A percentile compares a stretch with the other conserved stretches of the same genome.
These are phyloP conservation scores for Apamea sordens DNA, from an alignment of 2,888 invertebrate genomes.

Conservation along the genomic window DNA sequence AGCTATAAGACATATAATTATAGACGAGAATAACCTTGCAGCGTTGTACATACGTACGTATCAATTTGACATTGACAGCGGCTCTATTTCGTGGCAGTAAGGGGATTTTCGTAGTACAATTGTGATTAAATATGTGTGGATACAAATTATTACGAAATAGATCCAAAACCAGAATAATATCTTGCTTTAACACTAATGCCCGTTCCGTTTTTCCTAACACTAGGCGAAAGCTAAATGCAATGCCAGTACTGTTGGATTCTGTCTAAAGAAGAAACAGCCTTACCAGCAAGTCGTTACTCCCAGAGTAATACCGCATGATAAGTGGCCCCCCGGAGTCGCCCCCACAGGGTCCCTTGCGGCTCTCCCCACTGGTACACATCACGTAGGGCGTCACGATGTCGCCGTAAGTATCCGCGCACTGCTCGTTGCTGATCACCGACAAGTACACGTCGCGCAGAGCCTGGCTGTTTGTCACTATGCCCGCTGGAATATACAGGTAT, in stretches of 20 bases:
- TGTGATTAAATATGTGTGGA: background rate
- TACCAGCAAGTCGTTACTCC: slow-evolving; percentile 41
- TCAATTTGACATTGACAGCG: background rate
- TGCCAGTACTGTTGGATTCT: background rate
- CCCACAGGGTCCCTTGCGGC: slow-evolving; percentile 79
- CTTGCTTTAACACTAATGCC: no score
- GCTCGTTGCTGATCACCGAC: slow-evolving; percentile 67
- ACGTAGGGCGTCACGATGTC: slow-evolving; percentile 72
- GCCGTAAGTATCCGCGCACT: slow-evolving; percentile 77
- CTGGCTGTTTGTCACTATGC: slow-evolving; percentile 21
- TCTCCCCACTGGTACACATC: slow-evolving; percentile 79
- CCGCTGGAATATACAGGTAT: slow-evolving; percentile 10
- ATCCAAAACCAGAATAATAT: background rate
- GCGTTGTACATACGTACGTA: background rate
- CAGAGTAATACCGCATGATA: slow-evolving; percentile 24
- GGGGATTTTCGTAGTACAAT: background rate
- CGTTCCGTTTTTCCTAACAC: background rate
- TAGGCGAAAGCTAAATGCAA: background rate
- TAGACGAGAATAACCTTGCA: background rate
- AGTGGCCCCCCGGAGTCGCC: slow-evolving; percentile 76
- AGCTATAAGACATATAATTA: no score
- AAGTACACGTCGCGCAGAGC: slow-evolving; percentile 39
- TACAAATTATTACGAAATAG: background rate
- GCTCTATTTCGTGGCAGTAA: background rate
- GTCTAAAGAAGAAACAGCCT: background rate